Evolutionary conservation across 2,797 vertebrate genomes (phyloP), one percentile per base, ranked within the genome.

Genomic region (Crocidura indochinensis): DNA sequence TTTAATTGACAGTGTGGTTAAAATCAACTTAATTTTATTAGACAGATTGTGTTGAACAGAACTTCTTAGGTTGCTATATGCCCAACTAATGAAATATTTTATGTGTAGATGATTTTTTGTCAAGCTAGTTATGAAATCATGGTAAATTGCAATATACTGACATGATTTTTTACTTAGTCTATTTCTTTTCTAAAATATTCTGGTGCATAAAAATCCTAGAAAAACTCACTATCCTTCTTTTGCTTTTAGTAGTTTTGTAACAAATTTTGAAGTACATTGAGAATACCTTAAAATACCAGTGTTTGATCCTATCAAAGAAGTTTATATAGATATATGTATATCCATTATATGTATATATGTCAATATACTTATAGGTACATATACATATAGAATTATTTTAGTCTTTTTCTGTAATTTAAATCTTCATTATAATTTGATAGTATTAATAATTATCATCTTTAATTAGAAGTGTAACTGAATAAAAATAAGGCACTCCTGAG

Each of bases 1-100:
- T 87, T 95, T 81, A 95, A 88, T 84, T 88, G 85, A 86, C 73
- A 94, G 4, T 94, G 91, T 95, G 81, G 71, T 94, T 96, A 88
- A 96, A 95, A 26, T 73, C 88, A 94, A 64, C 29, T 76, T 89
- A 85, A 79, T 92, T 95, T 90, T 92, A 87, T 90, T 90, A 91
- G 77, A 31, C 67, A 73, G 92, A 78, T 53, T 86, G 47, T 84
- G 31, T 71, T 92, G 80, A 93, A 72, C 72, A 92, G 84, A 88
- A 73, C 94, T 93, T 84, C 56, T 89, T 31, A 8, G 83, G 76
- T 67, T 93, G 38, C 86, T 31, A 49, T 64, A 46, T 74, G 84
- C 65, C 27, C 73, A 91, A 88, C 11, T 79, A 88, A 75, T 93
- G 56, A 60, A 87, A 31, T 53, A 88, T 88, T 88, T 93, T 92